Percentiles rank a stretch among this genome's conserved stretches.
Conservation (phyloP, 2,888 invertebrate genomes). For the Cecidostiba fungosa region DNA sequence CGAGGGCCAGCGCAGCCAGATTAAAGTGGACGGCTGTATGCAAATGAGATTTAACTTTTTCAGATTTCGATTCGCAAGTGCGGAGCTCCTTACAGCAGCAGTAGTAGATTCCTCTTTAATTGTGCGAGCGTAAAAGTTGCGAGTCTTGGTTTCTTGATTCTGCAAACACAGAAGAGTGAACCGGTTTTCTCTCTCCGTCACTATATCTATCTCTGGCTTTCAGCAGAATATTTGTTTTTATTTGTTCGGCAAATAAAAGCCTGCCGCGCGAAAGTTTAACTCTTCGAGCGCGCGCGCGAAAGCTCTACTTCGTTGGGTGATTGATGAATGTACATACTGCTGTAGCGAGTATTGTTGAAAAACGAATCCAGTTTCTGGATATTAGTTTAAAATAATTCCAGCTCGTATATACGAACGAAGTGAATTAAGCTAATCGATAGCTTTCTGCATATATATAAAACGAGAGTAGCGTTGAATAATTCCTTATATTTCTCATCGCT, state of each 20-base stretch:
- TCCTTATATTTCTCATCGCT: neutral
- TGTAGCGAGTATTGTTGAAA: neutral
- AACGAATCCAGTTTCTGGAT: neutral
- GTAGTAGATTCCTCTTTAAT: neutral
- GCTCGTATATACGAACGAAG: neutral
- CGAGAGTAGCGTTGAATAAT: neutral
- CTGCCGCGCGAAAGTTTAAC: neutral
- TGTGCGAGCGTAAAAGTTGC: constrained; percentile 1
- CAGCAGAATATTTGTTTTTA: neutral
- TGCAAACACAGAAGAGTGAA: neutral
- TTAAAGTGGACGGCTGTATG: neutral
- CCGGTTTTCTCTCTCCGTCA: neutral
- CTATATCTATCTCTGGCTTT: neutral
- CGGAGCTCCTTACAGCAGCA: no score
- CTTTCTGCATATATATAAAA: no score
- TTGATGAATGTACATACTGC: neutral
- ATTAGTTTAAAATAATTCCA: neutral
- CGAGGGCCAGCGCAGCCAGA: neutral
- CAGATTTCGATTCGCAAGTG: neutral
- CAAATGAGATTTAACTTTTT: constrained; percentile 14
- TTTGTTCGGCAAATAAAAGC: constrained; percentile 10
- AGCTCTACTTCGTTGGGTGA: neutral
- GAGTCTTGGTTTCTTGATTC: neutral
- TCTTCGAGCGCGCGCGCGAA: neutral
- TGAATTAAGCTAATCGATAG: neutral